These are phyloP conservation scores for Catonia carolina DNA, from an alignment of 2,888 invertebrate species.

Conservation along the genomic window DNA sequence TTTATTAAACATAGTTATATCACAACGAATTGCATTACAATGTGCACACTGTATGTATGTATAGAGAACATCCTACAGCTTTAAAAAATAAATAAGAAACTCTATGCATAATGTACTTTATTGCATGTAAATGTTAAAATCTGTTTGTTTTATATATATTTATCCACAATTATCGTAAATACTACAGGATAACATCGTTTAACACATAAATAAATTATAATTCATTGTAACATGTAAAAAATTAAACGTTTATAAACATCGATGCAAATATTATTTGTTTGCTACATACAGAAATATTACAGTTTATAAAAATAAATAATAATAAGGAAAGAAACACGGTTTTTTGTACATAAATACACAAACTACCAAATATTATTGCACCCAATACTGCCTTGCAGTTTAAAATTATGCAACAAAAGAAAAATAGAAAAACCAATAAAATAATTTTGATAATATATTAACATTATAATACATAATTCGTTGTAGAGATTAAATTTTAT, in stretches of 20 bases:
- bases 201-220: constrained; percentile 1
- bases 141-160: too few relatives aligned
- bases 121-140: neutral
- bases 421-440: too few relatives aligned
- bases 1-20: constrained; percentile 31
- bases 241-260: neutral
- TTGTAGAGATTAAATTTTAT: too few relatives aligned
- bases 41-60: constrained; percentile 25
- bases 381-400: too few relatives aligned
- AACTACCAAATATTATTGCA: too few relatives aligned
- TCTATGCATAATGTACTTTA: neutral
- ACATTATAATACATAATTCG: too few relatives aligned
- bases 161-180: constrained; percentile 1
- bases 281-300: neutral
- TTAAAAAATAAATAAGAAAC: constrained; percentile 12
- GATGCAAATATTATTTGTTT: neutral
- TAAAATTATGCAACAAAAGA: too few relatives aligned
- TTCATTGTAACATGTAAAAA: neutral
- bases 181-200: neutral
- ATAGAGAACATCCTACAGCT: constrained; percentile 10
- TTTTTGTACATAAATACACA: neutral
- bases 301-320: neutral
- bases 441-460: too few relatives aligned
- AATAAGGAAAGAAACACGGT: neutral
- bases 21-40: constrained; percentile 34